phyloP scores from a whole-genome alignment of 2,797 vertebrate genomes.

The Helostoma temminkii region DNA sequence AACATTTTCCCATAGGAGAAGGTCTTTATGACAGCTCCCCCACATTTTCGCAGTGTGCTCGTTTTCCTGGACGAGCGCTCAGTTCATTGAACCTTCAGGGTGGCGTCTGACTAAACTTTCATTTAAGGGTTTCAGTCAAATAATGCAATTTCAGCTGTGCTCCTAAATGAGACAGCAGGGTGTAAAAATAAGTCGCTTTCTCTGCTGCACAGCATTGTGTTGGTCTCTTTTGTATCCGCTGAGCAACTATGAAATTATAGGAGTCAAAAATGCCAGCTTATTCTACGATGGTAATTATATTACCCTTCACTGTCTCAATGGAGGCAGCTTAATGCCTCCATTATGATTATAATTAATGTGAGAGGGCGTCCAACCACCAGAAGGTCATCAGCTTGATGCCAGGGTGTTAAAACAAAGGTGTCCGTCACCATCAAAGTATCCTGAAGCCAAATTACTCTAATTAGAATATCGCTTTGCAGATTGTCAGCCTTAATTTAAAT shows the following conservation, averaged over 20 bases:
- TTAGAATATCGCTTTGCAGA: not conserved
- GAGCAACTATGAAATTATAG: constrained; percentile 38
- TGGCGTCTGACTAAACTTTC: constrained; percentile 19
- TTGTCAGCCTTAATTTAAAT: not conserved
- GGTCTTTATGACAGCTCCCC: not conserved
- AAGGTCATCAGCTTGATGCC: constrained; percentile 35
- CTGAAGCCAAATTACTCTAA: not conserved
- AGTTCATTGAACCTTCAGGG: not conserved
- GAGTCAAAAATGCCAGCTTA: constrained; percentile 20
- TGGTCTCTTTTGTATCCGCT: constrained; percentile 26
- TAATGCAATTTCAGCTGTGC: not conserved
- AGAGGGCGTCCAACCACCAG: constrained; percentile 6
- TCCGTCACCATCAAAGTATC: not conserved
- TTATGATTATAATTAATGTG: constrained; percentile 47
- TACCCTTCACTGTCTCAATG: constrained; percentile 22
- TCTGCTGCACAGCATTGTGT: constrained; percentile 16
- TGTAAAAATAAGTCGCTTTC: constrained; percentile 24
- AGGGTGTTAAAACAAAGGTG: not conserved
- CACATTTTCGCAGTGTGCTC: not conserved
- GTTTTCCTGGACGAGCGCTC: not conserved
- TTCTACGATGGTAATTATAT: constrained; percentile 26
- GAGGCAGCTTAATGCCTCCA: constrained; percentile 20
- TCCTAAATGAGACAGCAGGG: not conserved
- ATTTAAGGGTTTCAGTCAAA: constrained; percentile 32
- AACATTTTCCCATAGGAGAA: not conserved